A percentile compares a stretch with the other conserved stretches of the same genome.
Conservation (phyloP, 2,113 vertebrate species). For the Sturnus vulgaris region DNA sequence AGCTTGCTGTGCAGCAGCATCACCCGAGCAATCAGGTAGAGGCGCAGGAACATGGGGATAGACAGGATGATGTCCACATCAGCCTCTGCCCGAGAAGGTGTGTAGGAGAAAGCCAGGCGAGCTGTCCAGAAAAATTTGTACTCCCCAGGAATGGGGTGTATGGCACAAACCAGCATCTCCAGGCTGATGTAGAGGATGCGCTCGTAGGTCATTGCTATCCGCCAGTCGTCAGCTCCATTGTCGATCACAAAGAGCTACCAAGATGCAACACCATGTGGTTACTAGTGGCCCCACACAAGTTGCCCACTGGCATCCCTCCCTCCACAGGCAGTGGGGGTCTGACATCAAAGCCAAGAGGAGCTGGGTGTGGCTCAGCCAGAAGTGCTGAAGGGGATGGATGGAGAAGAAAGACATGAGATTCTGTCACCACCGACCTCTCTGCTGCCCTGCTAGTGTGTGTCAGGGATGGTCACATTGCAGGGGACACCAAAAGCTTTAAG, state of each 20-base stretch:
- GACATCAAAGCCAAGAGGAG: neutral
- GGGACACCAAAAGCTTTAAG: neutral
- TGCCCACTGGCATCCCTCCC: neutral
- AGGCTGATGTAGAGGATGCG: slow-evolving; percentile 92
- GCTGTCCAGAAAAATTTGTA: slow-evolving; percentile 97
- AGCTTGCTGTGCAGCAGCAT: slow-evolving; percentile 99
- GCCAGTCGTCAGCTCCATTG: slow-evolving; percentile 97
- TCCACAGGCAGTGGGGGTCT: accelerated
- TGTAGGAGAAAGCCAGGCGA: slow-evolving; percentile 93
- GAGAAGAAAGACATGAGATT: neutral
- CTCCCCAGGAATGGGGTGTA: slow-evolving; percentile 94
- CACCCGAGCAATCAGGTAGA: slow-evolving; percentile 96
- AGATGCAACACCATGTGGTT: neutral
- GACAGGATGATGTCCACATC: slow-evolving; percentile 98
- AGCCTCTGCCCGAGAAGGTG: slow-evolving; percentile 88
- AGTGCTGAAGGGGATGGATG: accelerated
- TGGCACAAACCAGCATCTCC: slow-evolving; percentile 96
- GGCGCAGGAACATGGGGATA: slow-evolving; percentile 97
- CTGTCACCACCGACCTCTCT: neutral
- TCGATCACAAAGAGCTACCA: slow-evolving; percentile 94
- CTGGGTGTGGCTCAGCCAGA: neutral
- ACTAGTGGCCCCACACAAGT: neutral
- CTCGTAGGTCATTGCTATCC: slow-evolving; percentile 97
- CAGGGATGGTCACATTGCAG: accelerated
- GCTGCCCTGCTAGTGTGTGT: neutral